phyloP scores from a whole-genome alignment of 2,113 vertebrate species.

The Xenus cinereus region DNA sequence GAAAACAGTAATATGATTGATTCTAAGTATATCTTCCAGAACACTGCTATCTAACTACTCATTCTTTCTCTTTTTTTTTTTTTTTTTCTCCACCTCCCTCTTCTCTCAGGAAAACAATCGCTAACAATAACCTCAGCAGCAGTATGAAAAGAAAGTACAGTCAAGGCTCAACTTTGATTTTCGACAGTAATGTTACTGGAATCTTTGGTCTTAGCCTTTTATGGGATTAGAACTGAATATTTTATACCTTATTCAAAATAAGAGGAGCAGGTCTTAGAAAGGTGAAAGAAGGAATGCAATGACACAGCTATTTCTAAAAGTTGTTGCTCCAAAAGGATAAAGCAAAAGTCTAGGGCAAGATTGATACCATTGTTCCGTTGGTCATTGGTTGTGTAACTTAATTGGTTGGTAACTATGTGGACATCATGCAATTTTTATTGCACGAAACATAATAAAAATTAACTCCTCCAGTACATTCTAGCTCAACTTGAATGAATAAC shows the following conservation, averaged over 20 bases:
- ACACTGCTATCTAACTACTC: background rate
- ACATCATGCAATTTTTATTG: background rate
- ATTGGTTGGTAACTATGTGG: background rate
- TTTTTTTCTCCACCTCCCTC: background rate
- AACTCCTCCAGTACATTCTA: background rate
- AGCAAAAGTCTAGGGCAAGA: background rate
- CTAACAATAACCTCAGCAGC: constrained; percentile 30
- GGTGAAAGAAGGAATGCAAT: background rate
- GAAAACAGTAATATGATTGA: constrained; percentile 25
- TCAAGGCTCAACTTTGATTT: background rate
- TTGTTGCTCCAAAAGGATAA: background rate
- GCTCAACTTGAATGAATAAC: background rate
- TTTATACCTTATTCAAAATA: background rate
- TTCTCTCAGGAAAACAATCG: constrained; percentile 25
- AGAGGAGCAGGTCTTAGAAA: background rate
- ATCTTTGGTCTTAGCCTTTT: background rate
- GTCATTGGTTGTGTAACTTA: background rate
- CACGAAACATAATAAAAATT: background rate
- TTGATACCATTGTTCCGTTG: background rate
- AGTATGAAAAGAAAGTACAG: background rate
- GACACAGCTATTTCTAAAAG: background rate
- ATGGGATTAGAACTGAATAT: background rate
- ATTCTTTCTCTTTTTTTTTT: background rate
- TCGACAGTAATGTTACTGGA: background rate
- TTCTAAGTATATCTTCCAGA: constrained; percentile 55